Evolutionary conservation across 2,888 invertebrate genomes (phyloP).

Genomic region (Nymphalis c-album): DNA sequence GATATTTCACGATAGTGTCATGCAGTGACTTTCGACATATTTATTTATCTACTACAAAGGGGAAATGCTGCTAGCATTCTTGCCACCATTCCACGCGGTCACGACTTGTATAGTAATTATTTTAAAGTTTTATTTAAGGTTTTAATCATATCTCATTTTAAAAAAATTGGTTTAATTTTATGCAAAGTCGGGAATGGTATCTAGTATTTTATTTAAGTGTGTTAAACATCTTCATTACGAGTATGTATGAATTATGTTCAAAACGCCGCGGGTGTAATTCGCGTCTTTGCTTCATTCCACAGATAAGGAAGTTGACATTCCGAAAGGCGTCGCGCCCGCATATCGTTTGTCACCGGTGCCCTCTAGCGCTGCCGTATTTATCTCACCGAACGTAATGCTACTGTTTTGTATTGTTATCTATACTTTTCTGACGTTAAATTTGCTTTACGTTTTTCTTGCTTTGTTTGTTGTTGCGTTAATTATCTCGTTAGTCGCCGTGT

Average conservation of each 20-base stretch:
- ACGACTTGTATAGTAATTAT: too few species aligned
- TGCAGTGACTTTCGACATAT: too few species aligned
- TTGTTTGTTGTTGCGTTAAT: neutral
- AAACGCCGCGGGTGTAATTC: constrained; percentile 23
- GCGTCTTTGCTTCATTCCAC: constrained; percentile 21
- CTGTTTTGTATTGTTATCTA: constrained; percentile 35
- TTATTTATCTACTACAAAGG: too few species aligned
- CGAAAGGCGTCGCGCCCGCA: constrained; percentile 29
- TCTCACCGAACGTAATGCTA: constrained; percentile 31
- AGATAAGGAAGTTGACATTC: constrained; percentile 28
- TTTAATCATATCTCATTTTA: too few species aligned
- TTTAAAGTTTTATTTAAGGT: too few species aligned
- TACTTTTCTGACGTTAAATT: constrained; percentile 33
- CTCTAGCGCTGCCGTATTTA: constrained; percentile 31
- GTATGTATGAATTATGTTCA: constrained; percentile 16
- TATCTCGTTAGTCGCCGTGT: neutral
- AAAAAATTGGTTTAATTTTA: neutral
- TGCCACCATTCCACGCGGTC: too few species aligned
- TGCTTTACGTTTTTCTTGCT: constrained; percentile 8
- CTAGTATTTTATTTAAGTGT: constrained; percentile 16
- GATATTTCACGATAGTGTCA: too few species aligned
- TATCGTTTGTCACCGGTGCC: constrained; percentile 32
- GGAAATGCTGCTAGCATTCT: too few species aligned
- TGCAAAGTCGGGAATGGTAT: neutral
- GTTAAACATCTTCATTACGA: constrained; percentile 14